Evolutionary conservation across 1,140 invertebrate species (phyloP), one percentile per base, ranked within the genome.

Genomic region (Pseudomyrmex sp.): DNA sequence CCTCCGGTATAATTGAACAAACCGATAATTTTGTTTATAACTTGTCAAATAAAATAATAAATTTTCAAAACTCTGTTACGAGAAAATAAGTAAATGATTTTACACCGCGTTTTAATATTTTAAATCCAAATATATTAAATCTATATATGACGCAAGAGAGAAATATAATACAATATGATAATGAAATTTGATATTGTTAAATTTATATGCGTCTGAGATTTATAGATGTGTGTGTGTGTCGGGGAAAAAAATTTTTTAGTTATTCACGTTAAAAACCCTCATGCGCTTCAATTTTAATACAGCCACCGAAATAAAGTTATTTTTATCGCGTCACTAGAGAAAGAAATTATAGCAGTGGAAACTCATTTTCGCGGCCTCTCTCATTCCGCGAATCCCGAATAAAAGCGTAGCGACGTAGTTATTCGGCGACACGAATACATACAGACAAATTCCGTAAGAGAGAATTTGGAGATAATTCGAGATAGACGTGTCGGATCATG

Each of bases 381-480:
- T 13, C n/a, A 50, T 61, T 59, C n/a, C 0, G n/a, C 7, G 56
- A 58, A 12, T 72, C 72, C 23, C n/a, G n/a, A 12, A 35, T 72
- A 10, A 72, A 72, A 80, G 23, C 56, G 44, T 70, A 58, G 65
- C 65, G 1, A 12, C 15, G 46, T 44, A 48, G 44, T 61, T 35
- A 80, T 82, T 56, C 44, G 48, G 13, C 9, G n/a, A 44, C 59
- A 73, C 59, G 59, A 54, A 75, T 82, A 63, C 48, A 75, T 75
- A 35, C 35, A 75, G 58, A 75, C 59, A 75, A 74, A 82, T 75
- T 82, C 48, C 59, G 79, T 82, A 82, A 82, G 86, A 85, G 83
- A 88, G 84, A 82, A 88, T 88, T 89, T 85, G 73, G 74, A 88
- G 87, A 89, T 89, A 89, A 88, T 88, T 85, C 79, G 82, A 89